Evolutionary conservation across 2,797 vertebrate genomes (phyloP).

Genomic region (Oreortyx pictus): DNA sequence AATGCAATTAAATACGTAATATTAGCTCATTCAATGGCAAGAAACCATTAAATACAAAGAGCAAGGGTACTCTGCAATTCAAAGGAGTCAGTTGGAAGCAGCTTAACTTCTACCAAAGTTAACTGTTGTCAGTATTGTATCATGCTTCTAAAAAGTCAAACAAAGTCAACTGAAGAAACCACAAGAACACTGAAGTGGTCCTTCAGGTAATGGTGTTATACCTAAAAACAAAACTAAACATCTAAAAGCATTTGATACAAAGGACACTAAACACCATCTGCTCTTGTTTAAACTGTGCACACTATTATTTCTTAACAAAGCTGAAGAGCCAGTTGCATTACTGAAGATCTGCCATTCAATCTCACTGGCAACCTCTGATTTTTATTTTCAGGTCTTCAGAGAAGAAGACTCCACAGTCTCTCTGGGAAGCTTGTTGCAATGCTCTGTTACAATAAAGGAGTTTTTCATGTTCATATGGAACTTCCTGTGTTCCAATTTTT

Average conservation of each 20-base stretch:
- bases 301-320: neutral
- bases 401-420: too few relatives aligned
- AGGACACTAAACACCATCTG: neutral
- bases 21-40: neutral
- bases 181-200: neutral
- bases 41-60: constrained; percentile 37
- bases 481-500: too few relatives aligned
- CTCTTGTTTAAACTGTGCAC: neutral
- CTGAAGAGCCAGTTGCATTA: accelerated
- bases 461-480: too few relatives aligned
- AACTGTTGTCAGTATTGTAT: constrained; percentile 4
- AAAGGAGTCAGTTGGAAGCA: constrained; percentile 28
- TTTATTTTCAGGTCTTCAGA: neutral
- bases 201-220: neutral
- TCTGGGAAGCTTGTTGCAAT: too few relatives aligned
- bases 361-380: neutral
- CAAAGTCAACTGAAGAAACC: constrained; percentile 10
- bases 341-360: neutral
- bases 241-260: neutral
- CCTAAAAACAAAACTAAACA: neutral
- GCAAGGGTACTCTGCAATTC: constrained; percentile 45
- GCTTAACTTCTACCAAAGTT: constrained; percentile 23
- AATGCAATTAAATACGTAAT: neutral
- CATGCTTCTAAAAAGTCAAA: constrained; percentile 4
- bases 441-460: too few relatives aligned